Evolutionary conservation across 2,113 vertebrate species (phyloP), one percentile per base, ranked within the genome.

Genomic region (Podiceps cristatus): DNA sequence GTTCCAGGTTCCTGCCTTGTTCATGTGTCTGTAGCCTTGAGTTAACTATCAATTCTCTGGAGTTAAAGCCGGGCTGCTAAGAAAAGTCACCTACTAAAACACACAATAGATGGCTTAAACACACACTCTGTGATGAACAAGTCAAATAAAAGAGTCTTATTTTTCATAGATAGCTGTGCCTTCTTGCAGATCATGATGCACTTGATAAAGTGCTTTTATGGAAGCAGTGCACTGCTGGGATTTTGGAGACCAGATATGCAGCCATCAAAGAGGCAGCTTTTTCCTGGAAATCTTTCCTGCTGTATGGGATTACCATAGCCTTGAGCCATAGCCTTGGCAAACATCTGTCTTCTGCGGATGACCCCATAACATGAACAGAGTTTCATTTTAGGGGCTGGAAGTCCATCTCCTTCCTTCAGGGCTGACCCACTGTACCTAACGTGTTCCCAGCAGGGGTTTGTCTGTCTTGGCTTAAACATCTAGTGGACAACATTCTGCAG

Each of bases 81-180:
- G 83, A 86, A 81, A 90, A 83, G n/a, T 89, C 55, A 78, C 72
- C 55, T 74, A 50, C 42, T 89, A 47, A 92, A 96, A 18, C n/a
- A 49, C 37, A 56, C n/a, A 59, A 20, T 56, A 27, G 60, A n/a
- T 86, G 50, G 17, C 22, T 88, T 73, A 18, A 40, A 66, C 6
- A n/a, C 7, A 7, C 44, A 29, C 19, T 7, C 12, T 23, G 24
- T 73, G 53, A 49, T 82, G 71, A 88, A 60, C 8, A 45, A 93
- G 27, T 60, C 9, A 88, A 79, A 83, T 64, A 79, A 78, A n/a
- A 67, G n/a, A 67, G 31, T 27, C 19, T 55, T 86, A 71, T 42
- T 66, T 82, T 68, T 86, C 62, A 60, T 16, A 56, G 62, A n/a
- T 29, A 90, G 29, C 18, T 45, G 44, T 69, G 18, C 5, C 45